Evolutionary conservation across 2,113 vertebrate species (phyloP).

Genomic region (Misgurnus anguillicaudatus): DNA sequence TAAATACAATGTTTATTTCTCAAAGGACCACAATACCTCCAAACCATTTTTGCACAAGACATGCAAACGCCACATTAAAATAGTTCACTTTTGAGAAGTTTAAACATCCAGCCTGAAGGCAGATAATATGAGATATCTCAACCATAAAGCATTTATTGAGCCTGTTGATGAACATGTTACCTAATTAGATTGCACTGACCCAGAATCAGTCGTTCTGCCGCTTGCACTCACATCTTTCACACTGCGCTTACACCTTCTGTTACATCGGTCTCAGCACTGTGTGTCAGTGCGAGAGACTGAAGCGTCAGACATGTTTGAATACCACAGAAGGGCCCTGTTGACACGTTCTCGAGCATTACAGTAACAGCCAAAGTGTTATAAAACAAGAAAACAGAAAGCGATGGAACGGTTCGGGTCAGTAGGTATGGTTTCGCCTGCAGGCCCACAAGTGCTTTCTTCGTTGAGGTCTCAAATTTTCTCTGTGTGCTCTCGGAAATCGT

Average conservation of each 20-base stretch:
- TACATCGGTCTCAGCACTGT: slow-evolving; percentile 49
- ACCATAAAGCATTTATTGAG: slow-evolving; percentile 43
- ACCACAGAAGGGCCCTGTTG: slow-evolving; percentile 62
- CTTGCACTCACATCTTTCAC: slow-evolving; percentile 11
- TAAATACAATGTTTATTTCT: background rate
- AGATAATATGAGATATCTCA: slow-evolving; percentile 12
- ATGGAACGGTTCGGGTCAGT: slow-evolving; percentile 57
- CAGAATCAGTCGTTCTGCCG: slow-evolving; percentile 30
- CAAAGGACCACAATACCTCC: background rate
- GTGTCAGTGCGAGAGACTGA: slow-evolving; percentile 42
- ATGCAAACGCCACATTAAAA: background rate
- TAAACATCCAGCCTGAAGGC: background rate
- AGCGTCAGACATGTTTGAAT: slow-evolving; percentile 50
- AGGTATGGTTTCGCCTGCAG: slow-evolving; percentile 68
- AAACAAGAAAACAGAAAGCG: background rate
- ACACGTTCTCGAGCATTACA: slow-evolving; percentile 53
- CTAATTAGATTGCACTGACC: slow-evolving; percentile 42
- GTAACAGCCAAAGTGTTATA: slow-evolving; percentile 64
- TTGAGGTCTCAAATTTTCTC: slow-evolving; percentile 65
- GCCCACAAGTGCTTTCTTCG: slow-evolving; percentile 63
- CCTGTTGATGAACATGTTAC: slow-evolving; percentile 34
- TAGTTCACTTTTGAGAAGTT: background rate
- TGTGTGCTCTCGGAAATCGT: slow-evolving; percentile 70
- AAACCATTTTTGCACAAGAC: background rate
- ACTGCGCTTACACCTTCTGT: slow-evolving; percentile 34